phyloP scores from a whole-genome alignment of 2,797 vertebrate genomes.

The Euthynnus affinis region DNA sequence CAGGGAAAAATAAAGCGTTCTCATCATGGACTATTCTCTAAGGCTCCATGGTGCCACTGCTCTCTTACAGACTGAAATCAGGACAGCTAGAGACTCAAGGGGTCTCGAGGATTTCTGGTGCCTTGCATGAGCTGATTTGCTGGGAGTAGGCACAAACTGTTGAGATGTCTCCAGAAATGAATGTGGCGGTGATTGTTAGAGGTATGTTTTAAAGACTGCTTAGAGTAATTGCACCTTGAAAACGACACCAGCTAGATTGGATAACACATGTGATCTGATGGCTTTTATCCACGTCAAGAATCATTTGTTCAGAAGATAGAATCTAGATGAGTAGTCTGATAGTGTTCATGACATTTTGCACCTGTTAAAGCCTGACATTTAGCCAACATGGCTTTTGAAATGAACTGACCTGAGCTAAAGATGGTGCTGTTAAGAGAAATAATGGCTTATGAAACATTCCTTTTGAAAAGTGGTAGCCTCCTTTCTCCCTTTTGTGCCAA shows the following conservation, averaged over 20 bases:
- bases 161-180: conserved; percentile 62
- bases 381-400: conserved; percentile 38
- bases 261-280: conserved; percentile 3
- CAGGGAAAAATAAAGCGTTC: conserved; percentile 53
- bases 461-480: not conserved
- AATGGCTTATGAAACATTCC: not conserved
- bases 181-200: conserved; percentile 68
- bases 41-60: conserved; percentile 54
- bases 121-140: conserved; percentile 58
- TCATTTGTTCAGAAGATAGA: conserved; percentile 49
- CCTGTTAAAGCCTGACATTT: conserved; percentile 62
- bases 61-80: conserved; percentile 65
- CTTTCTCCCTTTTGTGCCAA: not conserved
- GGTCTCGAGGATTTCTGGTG: conserved; percentile 63
- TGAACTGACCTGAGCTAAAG: conserved; percentile 26
- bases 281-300: conserved; percentile 40
- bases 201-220: conserved; percentile 63
- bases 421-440: conserved; percentile 9
- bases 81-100: conserved; percentile 65
- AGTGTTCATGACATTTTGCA: conserved; percentile 54
- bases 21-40: conserved; percentile 79
- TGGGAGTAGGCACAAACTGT: conserved; percentile 43
- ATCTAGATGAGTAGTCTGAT: conserved; percentile 49
- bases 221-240: conserved; percentile 43
- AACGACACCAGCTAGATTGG: conserved; percentile 8